Conservation (phyloP, 1,140 invertebrate species). For the Calliphora vicina region DNA sequence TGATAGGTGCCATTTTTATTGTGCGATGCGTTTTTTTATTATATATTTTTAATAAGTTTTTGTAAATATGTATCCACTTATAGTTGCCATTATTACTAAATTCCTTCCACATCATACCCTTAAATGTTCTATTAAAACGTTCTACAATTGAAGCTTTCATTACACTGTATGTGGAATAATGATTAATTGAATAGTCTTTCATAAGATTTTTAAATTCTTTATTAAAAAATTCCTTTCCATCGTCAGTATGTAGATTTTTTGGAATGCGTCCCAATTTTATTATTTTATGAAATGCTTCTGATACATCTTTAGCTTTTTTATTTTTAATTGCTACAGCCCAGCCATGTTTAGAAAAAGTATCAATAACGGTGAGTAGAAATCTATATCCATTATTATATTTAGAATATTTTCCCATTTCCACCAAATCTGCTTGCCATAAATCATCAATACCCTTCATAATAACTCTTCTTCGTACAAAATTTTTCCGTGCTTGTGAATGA, state of each 20-base stretch:
- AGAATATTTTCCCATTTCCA: slow-evolving; percentile 56
- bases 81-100: slow-evolving; percentile 55
- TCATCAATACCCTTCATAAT: slow-evolving; percentile 58
- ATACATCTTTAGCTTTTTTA: slow-evolving; percentile 49
- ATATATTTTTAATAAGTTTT: slow-evolving; percentile 58
- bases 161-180: slow-evolving; percentile 62
- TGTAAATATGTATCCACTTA: slow-evolving; percentile 61
- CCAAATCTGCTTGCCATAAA: slow-evolving; percentile 61
- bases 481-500: slow-evolving; percentile 56
- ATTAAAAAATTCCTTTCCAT: slow-evolving; percentile 57
- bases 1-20: slow-evolving; percentile 59
- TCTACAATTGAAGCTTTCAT: slow-evolving; percentile 63
- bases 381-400: slow-evolving; percentile 60
- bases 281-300: slow-evolving; percentile 38
- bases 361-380: slow-evolving; percentile 65
- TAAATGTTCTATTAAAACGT: slow-evolving; percentile 63
- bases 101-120: slow-evolving; percentile 63
- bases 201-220: slow-evolving; percentile 50
- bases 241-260: slow-evolving; percentile 55
- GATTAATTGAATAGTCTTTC: slow-evolving; percentile 58
- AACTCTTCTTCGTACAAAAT: slow-evolving; percentile 53
- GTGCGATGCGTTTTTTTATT: slow-evolving; percentile 63
- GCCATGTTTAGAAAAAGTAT: slow-evolving; percentile 64
- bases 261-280: slow-evolving; percentile 46
- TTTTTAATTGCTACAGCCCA: too few relatives aligned